Evolutionary conservation across 2,113 vertebrate genomes (phyloP).

Genomic region (Hyperopisus bebe): DNA sequence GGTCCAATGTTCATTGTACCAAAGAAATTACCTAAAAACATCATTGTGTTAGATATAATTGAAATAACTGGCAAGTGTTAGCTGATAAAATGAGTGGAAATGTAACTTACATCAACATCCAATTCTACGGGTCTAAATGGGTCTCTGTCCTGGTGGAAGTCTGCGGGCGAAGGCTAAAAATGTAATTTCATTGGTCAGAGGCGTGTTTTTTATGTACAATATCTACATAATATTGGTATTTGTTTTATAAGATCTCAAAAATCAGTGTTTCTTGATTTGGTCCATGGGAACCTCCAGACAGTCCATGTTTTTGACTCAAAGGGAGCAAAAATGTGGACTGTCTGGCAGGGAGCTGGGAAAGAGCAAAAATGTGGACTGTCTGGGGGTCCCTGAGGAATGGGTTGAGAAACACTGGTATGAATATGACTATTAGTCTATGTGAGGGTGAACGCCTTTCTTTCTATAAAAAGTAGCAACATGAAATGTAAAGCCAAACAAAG

Average conservation of each 20-base stretch:
- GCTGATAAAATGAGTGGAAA: background rate
- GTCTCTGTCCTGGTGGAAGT: conserved; percentile 43
- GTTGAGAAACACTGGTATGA: background rate
- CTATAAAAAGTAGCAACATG: background rate
- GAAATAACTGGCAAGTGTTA: background rate
- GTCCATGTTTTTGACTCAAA: background rate
- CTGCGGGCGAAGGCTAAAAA: conserved; percentile 48
- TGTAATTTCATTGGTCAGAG: conserved; percentile 15
- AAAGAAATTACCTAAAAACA: background rate
- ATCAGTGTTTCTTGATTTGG: background rate
- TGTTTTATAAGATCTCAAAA: background rate
- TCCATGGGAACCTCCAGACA: background rate
- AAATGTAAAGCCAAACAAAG: conserved; percentile 13
- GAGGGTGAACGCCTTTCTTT: background rate
- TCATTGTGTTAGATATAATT: background rate
- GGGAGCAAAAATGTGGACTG: background rate
- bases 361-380: background rate
- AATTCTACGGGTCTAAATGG: conserved; percentile 55
- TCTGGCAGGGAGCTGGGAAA: too few species aligned
- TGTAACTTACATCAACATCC: conserved; percentile 63
- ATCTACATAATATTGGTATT: background rate
- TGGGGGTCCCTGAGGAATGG: background rate
- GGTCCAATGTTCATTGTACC: background rate
- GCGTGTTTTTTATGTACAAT: background rate
- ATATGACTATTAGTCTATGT: background rate